Evolutionary conservation across 2,797 vertebrate species (phyloP).

Genomic region (Prunella strophiata): DNA sequence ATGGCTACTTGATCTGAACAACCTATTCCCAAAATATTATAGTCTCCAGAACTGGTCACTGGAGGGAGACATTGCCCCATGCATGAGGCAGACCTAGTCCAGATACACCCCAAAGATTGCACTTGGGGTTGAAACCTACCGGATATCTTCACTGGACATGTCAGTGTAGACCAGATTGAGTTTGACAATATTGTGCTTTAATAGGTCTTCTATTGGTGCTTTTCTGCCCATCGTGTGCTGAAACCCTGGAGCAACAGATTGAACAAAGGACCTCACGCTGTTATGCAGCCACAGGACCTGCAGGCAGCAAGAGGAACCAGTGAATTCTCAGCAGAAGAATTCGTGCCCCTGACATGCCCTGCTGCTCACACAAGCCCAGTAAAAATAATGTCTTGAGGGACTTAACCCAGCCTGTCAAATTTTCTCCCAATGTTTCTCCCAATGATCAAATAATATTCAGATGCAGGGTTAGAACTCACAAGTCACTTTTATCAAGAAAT

Average conservation of each 20-base stretch:
- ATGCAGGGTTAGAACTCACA: not conserved
- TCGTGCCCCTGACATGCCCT: not conserved
- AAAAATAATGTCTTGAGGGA: not conserved
- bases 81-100: not conserved
- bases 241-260: constrained; percentile 78
- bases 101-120: not conserved
- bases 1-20: not conserved
- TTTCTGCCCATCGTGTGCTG: constrained; percentile 80
- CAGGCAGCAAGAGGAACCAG: not conserved
- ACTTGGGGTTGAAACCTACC: constrained; percentile 67
- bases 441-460: not conserved
- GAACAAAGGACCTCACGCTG: constrained; percentile 76
- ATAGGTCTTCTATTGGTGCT: constrained; percentile 78
- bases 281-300: constrained; percentile 87
- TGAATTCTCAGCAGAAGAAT: not conserved
- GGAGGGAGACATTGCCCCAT: constrained; percentile 41
- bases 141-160: constrained; percentile 84
- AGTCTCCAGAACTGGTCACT: constrained; percentile 4
- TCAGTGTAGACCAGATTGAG: constrained; percentile 88
- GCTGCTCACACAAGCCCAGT: not conserved
- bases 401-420: not conserved
- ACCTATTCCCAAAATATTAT: not conserved
- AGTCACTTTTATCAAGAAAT: not conserved
- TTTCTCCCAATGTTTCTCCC: not conserved
- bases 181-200: constrained; percentile 75